Base-by-base conservation (phyloP, 2,888 invertebrate genomes). In the Drosophila lacicola region DNA sequence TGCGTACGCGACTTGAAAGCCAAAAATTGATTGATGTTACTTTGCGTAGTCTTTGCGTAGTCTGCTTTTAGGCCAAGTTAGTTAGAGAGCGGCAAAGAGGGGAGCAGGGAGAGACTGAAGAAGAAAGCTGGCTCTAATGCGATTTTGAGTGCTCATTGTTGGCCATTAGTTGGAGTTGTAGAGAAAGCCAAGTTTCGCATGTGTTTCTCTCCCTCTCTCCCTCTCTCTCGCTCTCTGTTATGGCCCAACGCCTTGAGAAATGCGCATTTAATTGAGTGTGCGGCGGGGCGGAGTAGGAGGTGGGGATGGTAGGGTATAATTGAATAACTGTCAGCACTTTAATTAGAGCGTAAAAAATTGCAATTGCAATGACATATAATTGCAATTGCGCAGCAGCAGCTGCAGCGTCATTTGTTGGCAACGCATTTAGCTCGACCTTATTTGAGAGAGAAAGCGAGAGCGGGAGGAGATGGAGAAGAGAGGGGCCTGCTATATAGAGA, bases 81-180 rank as follows among this genome's bases (percentile, higher is more conserved):
- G 29, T 29, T 8, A 17, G 44, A 4, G 39, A n/a, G 29, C 10
- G 10, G n/a, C 2, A 25, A 34, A 25, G 34, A 8, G 33, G 21
- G 34, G 6, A 8, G 8, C 29, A 36, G 17, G 13, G 21, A 34
- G 34, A 21, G 11, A 1, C 25, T 25, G 8, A 8, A 6, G 19
- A n/a, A 51, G 46, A 70, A 85, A 83, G 68, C 75, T 82, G 72
- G 54, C 49, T 68, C 71, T 87, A 87, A 87, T 87, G 83, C 70
- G 88, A 87, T 85, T 87, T 87, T 87, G 82, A 87, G 88, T 88
- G 85, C 82, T 78, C 81, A 85, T 87, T 85, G 84, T 85, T 84
- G 77, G 56, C 45, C 45, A 51, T 49, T 46, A 63, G 64, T 74
- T 29, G 73, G 68, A 72, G 58, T 57, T 53, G 41, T 29, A 17